Evolutionary conservation across 2,797 vertebrate species (phyloP).

Genomic region (Ctenopoma multispine): DNA sequence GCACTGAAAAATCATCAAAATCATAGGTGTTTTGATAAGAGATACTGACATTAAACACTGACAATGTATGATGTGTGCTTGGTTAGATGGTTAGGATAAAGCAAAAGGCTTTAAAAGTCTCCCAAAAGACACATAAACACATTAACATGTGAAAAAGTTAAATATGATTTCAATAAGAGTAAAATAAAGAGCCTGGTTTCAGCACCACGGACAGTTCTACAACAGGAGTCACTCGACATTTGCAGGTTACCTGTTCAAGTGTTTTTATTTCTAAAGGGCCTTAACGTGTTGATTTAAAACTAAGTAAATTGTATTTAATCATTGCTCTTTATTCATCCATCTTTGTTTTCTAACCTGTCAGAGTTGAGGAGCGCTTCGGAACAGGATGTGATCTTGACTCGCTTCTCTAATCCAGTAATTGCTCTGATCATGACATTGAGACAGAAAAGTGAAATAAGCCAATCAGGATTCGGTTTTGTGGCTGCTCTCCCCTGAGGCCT

Average conservation of each 20-base stretch:
- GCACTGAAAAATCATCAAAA: background rate
- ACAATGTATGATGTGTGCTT: background rate
- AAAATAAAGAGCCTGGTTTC: constrained; percentile 58
- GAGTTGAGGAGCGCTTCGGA: background rate
- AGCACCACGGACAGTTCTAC: constrained; percentile 83
- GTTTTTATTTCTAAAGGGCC: background rate
- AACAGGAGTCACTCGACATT: constrained; percentile 24
- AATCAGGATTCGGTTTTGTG: constrained; percentile 16
- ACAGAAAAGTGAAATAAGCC: background rate
- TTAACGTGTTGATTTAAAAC: background rate
- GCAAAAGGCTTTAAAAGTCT: background rate
- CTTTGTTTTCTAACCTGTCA: background rate
- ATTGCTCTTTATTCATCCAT: background rate
- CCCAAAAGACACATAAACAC: background rate
- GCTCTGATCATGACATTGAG: constrained; percentile 15
- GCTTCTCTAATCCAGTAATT: constrained; percentile 23
- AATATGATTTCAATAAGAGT: constrained; percentile 11
- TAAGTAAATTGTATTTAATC: background rate
- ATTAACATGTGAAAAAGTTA: background rate
- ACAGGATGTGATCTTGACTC: background rate
- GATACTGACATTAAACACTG: background rate
- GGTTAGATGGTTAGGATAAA: background rate
- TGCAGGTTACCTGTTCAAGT: constrained; percentile 59
- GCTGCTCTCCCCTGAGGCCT: constrained; percentile 1
- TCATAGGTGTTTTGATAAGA: background rate